A percentile compares a stretch with the other conserved stretches of the same genome.
phyloP scores from a whole-genome alignment of 2,797 vertebrate species.

The Pseudomugil gertrudae region DNA sequence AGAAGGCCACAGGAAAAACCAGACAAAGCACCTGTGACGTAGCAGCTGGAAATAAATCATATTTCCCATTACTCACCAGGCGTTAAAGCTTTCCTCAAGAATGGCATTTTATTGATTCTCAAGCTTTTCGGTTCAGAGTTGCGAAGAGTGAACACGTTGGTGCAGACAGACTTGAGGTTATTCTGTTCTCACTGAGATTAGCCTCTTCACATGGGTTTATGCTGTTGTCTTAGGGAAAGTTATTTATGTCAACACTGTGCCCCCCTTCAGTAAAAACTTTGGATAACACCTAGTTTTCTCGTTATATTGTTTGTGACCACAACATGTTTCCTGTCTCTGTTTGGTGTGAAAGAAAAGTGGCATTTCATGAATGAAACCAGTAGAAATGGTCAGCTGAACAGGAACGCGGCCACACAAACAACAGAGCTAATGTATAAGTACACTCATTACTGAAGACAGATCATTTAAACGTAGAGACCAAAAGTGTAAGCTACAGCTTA shows the following conservation, averaged over 20 bases:
- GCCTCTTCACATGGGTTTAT: neutral
- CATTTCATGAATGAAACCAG: neutral
- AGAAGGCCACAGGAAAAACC: slow-evolving; percentile 66
- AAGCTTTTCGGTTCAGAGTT: slow-evolving; percentile 30
- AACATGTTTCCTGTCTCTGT: slow-evolving; percentile 37
- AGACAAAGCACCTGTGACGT: slow-evolving; percentile 71
- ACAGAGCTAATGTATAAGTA: too few species aligned
- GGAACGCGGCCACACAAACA: neutral
- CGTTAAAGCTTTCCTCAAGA: slow-evolving; percentile 47
- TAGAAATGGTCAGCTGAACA: neutral
- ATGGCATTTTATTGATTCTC: slow-evolving; percentile 50
- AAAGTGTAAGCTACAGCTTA: too few species aligned
- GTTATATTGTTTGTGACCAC: too few species aligned
- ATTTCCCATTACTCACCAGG: slow-evolving; percentile 60
- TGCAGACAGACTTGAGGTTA: neutral
- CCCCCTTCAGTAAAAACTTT: neutral
- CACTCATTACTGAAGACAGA: too few species aligned
- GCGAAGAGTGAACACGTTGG: slow-evolving; percentile 1
- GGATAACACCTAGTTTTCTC: neutral
- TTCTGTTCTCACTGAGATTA: neutral
- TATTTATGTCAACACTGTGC: neutral
- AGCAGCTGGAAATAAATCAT: slow-evolving; percentile 62
- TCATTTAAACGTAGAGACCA: too few species aligned
- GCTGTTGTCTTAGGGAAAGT: neutral
- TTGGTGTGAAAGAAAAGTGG: slow-evolving; percentile 2